A percentile compares a stretch with the other conserved stretches of the same genome.
Evolutionary conservation across 2,888 invertebrate genomes (phyloP).

Genomic region (Cecidostiba fungosa): DNA sequence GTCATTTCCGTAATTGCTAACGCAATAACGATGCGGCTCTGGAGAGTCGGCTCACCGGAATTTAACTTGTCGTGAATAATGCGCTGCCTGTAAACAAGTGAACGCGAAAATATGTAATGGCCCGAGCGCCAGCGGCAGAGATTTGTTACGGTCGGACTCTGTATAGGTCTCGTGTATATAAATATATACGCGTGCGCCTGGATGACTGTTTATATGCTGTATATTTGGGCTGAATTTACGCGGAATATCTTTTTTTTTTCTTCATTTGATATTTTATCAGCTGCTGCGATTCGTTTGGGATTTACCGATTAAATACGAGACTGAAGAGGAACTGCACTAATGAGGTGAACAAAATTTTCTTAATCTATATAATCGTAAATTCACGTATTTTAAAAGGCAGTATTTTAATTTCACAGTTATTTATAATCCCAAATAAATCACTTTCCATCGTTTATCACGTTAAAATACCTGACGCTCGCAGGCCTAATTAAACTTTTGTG

Average conservation of each 20-base stretch:
- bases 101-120: constrained; percentile 57
- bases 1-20: constrained; percentile 59
- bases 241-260: background rate
- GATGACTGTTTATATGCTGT: background rate
- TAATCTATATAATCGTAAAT: too few species aligned
- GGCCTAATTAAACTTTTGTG: constrained; percentile 5
- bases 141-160: constrained; percentile 1
- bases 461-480: constrained; percentile 5
- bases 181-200: background rate
- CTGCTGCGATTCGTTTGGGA: background rate
- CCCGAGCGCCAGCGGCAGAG: background rate
- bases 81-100: constrained; percentile 43
- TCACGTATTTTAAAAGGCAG: too few species aligned
- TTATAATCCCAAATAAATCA: constrained; percentile 22
- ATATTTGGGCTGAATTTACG: background rate
- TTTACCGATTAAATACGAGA: background rate
- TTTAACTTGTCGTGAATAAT: constrained; percentile 59
- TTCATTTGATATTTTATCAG: background rate
- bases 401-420: background rate
- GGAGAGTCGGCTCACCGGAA: background rate
- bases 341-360: background rate
- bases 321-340: background rate
- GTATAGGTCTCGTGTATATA: background rate
- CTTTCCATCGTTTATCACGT: constrained; percentile 33
- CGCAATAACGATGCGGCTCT: constrained; percentile 54